A percentile compares a stretch with the other conserved stretches of the same genome.
These are phyloP conservation scores for Panzeria rudis DNA, from an alignment of 2,888 invertebrate species.

Conservation along the genomic window DNA sequence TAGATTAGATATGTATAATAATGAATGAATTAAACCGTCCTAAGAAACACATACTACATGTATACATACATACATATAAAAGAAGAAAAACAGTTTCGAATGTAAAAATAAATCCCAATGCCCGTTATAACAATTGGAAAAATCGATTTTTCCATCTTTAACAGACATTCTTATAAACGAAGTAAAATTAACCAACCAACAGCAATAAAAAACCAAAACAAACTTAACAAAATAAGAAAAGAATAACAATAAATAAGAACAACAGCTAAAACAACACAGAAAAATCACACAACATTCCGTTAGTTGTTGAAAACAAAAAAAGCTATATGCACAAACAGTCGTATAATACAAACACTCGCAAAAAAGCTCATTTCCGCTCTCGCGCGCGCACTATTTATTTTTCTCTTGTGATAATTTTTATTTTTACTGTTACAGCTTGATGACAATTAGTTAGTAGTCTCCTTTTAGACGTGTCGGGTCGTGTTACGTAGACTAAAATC, in stretches of 20 bases:
- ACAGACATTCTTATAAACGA: conserved; percentile 64
- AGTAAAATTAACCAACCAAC: conserved; percentile 48
- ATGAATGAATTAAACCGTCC: conserved; percentile 66
- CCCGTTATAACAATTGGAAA: conserved; percentile 66
- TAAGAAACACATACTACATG: conserved; percentile 7
- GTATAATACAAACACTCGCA: conserved; percentile 45
- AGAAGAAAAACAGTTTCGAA: conserved; percentile 29
- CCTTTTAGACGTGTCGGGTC: conserved; percentile 77
- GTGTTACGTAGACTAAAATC: conserved; percentile 64
- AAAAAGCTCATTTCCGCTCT: conserved; percentile 29
- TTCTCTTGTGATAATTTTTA: conserved; percentile 68
- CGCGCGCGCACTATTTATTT: conserved; percentile 73
- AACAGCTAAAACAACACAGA: conserved; percentile 27
- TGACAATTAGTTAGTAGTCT: conserved; percentile 75
- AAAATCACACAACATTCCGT: conserved; percentile 76
- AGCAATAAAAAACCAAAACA: conserved; percentile 66
- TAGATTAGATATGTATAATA: conserved; percentile 6
- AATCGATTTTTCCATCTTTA: conserved; percentile 66
- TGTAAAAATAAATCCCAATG: conserved; percentile 61
- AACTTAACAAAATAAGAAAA: conserved; percentile 62
- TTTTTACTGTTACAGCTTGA: conserved; percentile 56
- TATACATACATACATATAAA: conserved; percentile 16
- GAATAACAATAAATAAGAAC: conserved; percentile 17
- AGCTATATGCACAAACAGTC: conserved; percentile 3
- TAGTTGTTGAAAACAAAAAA: conserved; percentile 74